Percentiles rank a stretch among this genome's conserved stretches.
Conservation (phyloP, 2,888 invertebrate species). For the Microplitis deprimator region DNA sequence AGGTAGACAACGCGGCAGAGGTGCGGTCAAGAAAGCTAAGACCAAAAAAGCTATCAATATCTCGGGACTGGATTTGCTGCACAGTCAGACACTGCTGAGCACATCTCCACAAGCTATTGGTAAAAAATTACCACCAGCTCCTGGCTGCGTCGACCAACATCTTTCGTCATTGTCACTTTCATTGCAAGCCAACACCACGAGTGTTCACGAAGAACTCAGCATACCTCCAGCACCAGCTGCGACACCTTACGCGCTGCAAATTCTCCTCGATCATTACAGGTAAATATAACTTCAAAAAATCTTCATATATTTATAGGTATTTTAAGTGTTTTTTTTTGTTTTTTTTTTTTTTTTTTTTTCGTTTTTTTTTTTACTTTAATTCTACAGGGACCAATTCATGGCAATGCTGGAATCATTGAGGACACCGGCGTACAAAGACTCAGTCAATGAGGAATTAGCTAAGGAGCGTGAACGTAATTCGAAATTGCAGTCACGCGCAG, state of each 20-base stretch:
- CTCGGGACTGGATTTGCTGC: constrained; percentile 88
- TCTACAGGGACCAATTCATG: constrained; percentile 84
- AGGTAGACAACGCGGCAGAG: constrained; percentile 73
- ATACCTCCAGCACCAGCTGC: constrained; percentile 84
- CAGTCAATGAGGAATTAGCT: constrained; percentile 83
- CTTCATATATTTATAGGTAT: not conserved
- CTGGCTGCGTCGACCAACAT: constrained; percentile 93
- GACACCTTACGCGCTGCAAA: constrained; percentile 89
- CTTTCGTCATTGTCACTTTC: constrained; percentile 82
- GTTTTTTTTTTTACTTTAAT: constrained; percentile 12
- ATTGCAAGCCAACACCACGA: constrained; percentile 77
- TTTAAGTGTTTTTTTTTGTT: not conserved
- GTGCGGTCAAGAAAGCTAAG: constrained; percentile 76
- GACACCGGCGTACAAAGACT: constrained; percentile 81
- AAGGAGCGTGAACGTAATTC: constrained; percentile 88
- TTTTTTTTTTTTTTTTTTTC: constrained; percentile 9
- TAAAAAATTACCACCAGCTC: constrained; percentile 87
- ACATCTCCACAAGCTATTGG: constrained; percentile 83
- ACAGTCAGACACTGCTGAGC: constrained; percentile 90
- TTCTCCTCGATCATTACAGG: constrained; percentile 86
- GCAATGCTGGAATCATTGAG: constrained; percentile 88
- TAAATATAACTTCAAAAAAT: constrained; percentile 41
- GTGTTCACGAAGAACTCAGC: constrained; percentile 86
- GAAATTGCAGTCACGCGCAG: constrained; percentile 85
- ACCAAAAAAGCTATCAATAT: constrained; percentile 82